Percentiles rank a stretch among this genome's conserved stretches.
These are phyloP conservation scores for Kobus ellipsiprymnus DNA, from an alignment of 2,113 vertebrate species.

Conservation along the genomic window DNA sequence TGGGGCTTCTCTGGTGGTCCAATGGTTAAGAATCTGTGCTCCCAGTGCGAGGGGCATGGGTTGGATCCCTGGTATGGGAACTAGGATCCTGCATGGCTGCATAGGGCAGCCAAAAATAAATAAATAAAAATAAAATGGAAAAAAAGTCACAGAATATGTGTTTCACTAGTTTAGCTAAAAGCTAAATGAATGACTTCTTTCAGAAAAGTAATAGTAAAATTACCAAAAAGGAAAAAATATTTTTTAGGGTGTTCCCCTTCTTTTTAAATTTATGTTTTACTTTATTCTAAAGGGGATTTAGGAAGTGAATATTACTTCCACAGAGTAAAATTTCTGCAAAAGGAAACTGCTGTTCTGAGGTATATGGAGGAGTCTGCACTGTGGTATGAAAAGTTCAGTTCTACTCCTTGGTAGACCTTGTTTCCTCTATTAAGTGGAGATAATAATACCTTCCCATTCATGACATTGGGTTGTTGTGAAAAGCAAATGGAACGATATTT, in stretches of 20 bases:
- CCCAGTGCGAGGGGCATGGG: not conserved
- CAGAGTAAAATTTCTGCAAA: not conserved
- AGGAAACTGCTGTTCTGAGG: not conserved
- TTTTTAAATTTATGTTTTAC: not conserved
- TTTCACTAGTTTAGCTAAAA: slow-evolving; percentile 16
- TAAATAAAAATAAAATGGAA: not conserved
- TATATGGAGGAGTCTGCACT: not conserved
- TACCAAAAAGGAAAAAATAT: not conserved
- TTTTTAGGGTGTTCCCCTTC: not conserved
- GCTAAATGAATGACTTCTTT: not conserved
- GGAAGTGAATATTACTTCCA: not conserved
- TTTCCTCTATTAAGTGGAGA: not conserved
- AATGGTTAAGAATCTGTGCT: not conserved
- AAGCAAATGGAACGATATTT: slow-evolving; percentile 3
- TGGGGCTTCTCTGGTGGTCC: not conserved
- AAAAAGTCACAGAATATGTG: not conserved
- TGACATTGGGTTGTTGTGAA: not conserved
- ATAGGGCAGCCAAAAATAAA: not conserved
- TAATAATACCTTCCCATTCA: not conserved
- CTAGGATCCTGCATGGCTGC: not conserved
- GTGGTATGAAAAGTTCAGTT: not conserved
- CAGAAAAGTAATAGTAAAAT: not conserved
- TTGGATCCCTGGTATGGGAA: not conserved
- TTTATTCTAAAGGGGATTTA: not conserved
- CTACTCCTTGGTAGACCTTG: not conserved